Evolutionary conservation across 2,797 vertebrate genomes (phyloP).

Genomic region (Botia almorhae): DNA sequence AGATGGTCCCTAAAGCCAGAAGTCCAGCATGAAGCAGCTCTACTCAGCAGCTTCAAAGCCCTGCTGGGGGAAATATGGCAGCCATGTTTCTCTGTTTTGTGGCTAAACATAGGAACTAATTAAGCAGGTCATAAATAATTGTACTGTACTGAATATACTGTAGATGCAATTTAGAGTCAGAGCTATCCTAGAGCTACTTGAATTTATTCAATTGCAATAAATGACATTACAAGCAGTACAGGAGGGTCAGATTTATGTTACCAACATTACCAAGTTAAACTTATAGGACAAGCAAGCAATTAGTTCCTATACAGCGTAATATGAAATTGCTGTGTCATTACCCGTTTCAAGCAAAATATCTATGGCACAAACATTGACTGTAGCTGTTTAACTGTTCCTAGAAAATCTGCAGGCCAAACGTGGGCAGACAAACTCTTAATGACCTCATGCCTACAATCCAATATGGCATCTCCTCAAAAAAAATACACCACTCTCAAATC

Average conservation of each 20-base stretch:
- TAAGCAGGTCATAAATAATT: neutral
- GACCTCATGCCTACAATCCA: neutral
- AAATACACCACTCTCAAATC: neutral
- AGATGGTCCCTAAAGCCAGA: slow-evolving; percentile 73
- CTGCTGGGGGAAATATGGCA: slow-evolving; percentile 67
- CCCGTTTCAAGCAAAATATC: neutral
- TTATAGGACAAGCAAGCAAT: neutral
- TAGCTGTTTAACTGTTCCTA: neutral
- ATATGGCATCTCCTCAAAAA: neutral
- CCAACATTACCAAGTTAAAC: neutral
- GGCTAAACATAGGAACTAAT: neutral
- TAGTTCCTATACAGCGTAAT: neutral
- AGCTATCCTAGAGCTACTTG: neutral
- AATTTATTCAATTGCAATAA: neutral
- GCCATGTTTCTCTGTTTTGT: slow-evolving; percentile 15
- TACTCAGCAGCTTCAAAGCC: slow-evolving; percentile 54
- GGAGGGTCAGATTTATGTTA: neutral
- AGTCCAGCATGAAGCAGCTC: slow-evolving; percentile 53
- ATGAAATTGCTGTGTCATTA: neutral
- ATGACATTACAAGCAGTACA: neutral
- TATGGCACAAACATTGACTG: neutral
- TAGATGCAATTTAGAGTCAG: neutral
- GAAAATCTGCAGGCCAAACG: neutral
- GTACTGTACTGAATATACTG: neutral
- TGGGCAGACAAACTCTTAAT: neutral